These are phyloP conservation scores for Pachyramphus minor DNA, from an alignment of 2,113 vertebrate genomes.

Conservation along the genomic window DNA sequence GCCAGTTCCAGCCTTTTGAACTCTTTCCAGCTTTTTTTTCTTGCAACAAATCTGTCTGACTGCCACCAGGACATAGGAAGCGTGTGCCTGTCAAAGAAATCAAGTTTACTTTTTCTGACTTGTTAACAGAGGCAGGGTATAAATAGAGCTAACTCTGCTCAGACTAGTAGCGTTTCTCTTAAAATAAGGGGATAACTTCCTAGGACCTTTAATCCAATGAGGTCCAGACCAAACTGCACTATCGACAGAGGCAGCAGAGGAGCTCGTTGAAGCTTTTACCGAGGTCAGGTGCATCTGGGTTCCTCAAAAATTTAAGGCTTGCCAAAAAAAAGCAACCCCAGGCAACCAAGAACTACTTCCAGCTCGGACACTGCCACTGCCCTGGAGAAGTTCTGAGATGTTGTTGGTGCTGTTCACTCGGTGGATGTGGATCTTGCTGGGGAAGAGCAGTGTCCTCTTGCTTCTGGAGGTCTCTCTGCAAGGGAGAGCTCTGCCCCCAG, in stretches of 20 bases:
- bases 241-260: constrained; percentile 24
- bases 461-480: constrained; percentile 66
- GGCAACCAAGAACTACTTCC: neutral
- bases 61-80: constrained; percentile 82
- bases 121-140: constrained; percentile 75
- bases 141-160: constrained; percentile 78
- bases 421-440: constrained; percentile 80
- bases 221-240: constrained; percentile 53
- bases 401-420: constrained; percentile 72
- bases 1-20: constrained; percentile 86
- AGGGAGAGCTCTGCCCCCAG: constrained; percentile 76
- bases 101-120: constrained; percentile 78
- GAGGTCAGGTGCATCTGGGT: constrained; percentile 59
- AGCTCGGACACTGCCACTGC: constrained; percentile 5
- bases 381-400: constrained; percentile 72
- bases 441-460: constrained; percentile 72
- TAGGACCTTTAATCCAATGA: constrained; percentile 70
- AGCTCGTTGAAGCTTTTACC: constrained; percentile 34
- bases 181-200: constrained; percentile 70
- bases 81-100: constrained; percentile 78
- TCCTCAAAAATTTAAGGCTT: constrained; percentile 4
- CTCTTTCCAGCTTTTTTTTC: constrained; percentile 82
- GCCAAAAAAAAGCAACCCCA: neutral
- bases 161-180: constrained; percentile 71
- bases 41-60: constrained; percentile 81